These are phyloP conservation scores for Beroe ovata DNA, from an alignment of 37 sponge, comb jelly and placozoan genomes.

Conservation along the genomic window DNA sequence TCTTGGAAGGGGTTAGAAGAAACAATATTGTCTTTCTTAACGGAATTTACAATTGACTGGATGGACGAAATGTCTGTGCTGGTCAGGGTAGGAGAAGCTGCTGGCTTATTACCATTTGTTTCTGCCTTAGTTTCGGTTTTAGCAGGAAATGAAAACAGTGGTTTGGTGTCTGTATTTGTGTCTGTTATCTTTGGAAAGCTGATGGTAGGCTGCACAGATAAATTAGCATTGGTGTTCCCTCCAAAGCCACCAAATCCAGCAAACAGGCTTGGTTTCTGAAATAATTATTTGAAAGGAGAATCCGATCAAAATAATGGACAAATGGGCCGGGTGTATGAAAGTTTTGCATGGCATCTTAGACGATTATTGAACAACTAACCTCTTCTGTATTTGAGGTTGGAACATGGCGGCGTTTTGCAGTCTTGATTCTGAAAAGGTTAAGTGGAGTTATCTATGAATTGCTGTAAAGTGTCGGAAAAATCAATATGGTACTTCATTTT, in stretches of 20 bases:
- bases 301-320: too few relatives aligned
- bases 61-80: not conserved
- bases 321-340: too few relatives aligned
- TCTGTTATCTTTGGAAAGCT: not conserved
- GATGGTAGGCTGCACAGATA: conserved; percentile 6
- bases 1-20: not conserved
- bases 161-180: conserved; percentile 32
- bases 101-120: not conserved
- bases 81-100: not conserved
- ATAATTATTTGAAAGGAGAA: too few relatives aligned
- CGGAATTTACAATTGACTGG: not conserved
- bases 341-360: too few relatives aligned
- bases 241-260: conserved; percentile 8
- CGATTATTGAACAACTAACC: too few relatives aligned
- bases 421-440: conserved; percentile 37
- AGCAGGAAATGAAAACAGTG: not conserved
- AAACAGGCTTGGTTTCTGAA: conserved; percentile 51
- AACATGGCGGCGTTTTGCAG: conserved; percentile 2
- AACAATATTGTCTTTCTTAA: not conserved
- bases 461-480: too few relatives aligned
- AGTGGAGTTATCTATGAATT: too few relatives aligned
- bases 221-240: not conserved
- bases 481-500: too few relatives aligned
- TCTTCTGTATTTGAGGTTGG: not conserved
- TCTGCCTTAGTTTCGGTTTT: not conserved